Conservation (phyloP, 2,113 vertebrate genomes). For the Alectura lathami region DNA sequence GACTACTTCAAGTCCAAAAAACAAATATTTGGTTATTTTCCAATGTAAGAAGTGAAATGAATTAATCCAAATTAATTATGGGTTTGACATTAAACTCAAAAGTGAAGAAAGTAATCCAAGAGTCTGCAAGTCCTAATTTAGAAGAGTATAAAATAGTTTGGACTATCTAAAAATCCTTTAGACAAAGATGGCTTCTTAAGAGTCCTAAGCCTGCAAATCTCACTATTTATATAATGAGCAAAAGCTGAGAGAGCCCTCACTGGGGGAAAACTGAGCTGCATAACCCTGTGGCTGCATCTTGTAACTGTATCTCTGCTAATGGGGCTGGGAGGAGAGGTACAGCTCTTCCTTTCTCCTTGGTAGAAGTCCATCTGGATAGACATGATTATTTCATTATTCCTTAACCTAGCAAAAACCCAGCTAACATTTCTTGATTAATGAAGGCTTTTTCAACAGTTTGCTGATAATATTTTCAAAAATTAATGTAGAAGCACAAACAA, state of each 20-base stretch:
- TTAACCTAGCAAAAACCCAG: neutral
- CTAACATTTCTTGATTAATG: neutral
- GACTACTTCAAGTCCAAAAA: neutral
- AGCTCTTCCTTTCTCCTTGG: neutral
- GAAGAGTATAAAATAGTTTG: neutral
- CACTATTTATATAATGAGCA: neutral
- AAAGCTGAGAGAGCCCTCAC: neutral
- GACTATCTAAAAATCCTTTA: neutral
- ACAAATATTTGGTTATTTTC: neutral
- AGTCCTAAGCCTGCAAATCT: neutral
- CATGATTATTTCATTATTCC: neutral
- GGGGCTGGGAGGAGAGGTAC: neutral
- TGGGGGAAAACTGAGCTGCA: neutral
- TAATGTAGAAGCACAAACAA: neutral
- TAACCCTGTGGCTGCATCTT: neutral
- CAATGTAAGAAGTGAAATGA: neutral
- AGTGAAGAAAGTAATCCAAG: neutral
- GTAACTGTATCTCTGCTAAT: neutral
- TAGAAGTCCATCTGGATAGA: neutral
- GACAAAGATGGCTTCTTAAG: neutral
- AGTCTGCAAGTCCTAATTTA: neutral
- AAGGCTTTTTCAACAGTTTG: neutral
- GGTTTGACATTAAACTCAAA: neutral
- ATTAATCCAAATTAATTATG: neutral
- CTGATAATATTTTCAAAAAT: neutral